Evolutionary conservation across 2,797 vertebrate species (phyloP).

Genomic region (Myoxocephalus aenaeus): DNA sequence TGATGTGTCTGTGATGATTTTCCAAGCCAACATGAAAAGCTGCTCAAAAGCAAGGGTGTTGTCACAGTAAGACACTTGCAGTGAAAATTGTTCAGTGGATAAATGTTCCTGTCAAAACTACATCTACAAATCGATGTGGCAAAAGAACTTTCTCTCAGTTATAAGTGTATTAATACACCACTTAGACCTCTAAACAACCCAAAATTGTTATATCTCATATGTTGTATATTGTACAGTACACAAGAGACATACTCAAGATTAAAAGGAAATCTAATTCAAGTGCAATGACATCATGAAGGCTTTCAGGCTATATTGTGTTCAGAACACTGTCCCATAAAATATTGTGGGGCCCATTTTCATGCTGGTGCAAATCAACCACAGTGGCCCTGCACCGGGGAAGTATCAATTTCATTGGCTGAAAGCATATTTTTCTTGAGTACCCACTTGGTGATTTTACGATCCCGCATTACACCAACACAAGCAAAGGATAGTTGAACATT

Average conservation of each 20-base stretch:
- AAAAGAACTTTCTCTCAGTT: neutral
- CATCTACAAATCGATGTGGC: neutral
- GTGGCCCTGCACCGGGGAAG: slow-evolving; percentile 52
- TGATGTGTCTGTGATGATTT: slow-evolving; percentile 60
- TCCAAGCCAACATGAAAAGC: slow-evolving; percentile 44
- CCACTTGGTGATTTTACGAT: slow-evolving; percentile 51
- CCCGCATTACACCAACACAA: slow-evolving; percentile 2
- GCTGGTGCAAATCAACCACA: slow-evolving; percentile 61
- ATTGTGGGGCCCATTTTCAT: slow-evolving; percentile 53
- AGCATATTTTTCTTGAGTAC: slow-evolving; percentile 51
- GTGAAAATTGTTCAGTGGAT: slow-evolving; percentile 16
- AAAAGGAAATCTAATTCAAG: slow-evolving; percentile 52
- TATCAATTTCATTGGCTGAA: slow-evolving; percentile 49
- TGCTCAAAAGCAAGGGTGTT: slow-evolving; percentile 15
- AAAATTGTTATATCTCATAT: neutral
- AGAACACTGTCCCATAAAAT: slow-evolving; percentile 59
- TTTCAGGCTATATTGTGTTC: slow-evolving; percentile 42
- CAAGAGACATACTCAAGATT: neutral
- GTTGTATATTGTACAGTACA: neutral
- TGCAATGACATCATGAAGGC: slow-evolving; percentile 38
- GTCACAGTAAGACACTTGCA: slow-evolving; percentile 1
- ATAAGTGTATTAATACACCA: neutral
- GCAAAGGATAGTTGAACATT: slow-evolving; percentile 12
- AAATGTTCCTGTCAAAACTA: neutral
- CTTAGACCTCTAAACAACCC: neutral